Evolutionary conservation across 35 echinoderm and acorn worm genomes (phyloP).

Genomic region (Stichopus chloronotus): DNA sequence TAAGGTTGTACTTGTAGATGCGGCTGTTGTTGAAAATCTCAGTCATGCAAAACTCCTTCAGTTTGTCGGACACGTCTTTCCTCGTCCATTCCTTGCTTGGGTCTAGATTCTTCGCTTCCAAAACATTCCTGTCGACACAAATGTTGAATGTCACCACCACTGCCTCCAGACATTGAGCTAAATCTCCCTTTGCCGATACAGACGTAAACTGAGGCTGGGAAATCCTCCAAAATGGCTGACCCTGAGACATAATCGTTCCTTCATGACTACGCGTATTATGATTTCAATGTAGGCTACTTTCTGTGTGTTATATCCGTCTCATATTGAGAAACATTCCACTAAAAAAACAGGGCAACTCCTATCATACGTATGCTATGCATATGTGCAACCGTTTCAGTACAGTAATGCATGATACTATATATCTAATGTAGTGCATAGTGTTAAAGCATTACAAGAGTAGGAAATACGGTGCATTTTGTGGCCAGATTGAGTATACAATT

Average conservation of each 20-base stretch:
- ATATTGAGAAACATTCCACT: too few species aligned
- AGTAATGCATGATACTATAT: too few species aligned
- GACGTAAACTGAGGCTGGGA: background rate
- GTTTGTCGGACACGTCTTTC: background rate
- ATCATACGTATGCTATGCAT: too few species aligned
- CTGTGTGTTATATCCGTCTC: too few species aligned
- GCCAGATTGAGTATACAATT: too few species aligned
- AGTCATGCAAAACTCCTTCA: conserved; percentile 20
- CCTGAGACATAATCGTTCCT: background rate
- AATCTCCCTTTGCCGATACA: conserved; percentile 11
- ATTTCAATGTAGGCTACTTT: too few species aligned
- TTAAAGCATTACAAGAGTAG: too few species aligned
- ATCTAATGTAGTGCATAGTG: too few species aligned
- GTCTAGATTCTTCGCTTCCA: background rate
- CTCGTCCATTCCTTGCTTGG: background rate
- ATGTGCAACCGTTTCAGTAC: too few species aligned
- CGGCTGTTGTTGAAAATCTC: conserved; percentile 33
- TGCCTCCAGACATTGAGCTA: conserved; percentile 5
- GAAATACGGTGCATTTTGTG: too few species aligned
- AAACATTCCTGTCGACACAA: conserved; percentile 21
- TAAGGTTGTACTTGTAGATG: conserved; percentile 30
- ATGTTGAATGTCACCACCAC: conserved; percentile 13
- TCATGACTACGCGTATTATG: too few species aligned
- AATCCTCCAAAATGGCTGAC: conserved; percentile 28
- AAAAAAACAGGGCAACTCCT: too few species aligned